These are phyloP conservation scores for Lamellibrachia columna DNA, from an alignment of 2,888 invertebrate species.

Conservation along the genomic window DNA sequence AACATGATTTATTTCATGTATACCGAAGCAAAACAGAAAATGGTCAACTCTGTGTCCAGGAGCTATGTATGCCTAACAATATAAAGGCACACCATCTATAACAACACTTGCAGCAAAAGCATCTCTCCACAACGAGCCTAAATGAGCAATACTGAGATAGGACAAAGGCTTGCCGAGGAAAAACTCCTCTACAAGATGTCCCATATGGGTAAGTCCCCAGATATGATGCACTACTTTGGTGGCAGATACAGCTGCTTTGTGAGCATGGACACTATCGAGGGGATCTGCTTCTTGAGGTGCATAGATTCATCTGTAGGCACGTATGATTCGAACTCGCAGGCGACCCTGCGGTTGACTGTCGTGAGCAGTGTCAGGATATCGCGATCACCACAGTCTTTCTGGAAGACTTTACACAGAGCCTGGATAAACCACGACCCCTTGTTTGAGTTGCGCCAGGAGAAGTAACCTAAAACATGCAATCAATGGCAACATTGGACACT, in stretches of 20 bases:
- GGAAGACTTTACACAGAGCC: conserved; percentile 61
- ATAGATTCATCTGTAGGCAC: conserved; percentile 56
- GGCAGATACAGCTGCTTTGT: neutral
- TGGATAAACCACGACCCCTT: conserved; percentile 65
- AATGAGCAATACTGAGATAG: neutral
- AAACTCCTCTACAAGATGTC: neutral
- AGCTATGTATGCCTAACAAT: neutral
- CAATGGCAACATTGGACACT: neutral
- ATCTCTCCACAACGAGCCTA: neutral
- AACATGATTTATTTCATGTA: no score
- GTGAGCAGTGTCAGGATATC: conserved; percentile 78
- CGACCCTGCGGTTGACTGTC: conserved; percentile 60
- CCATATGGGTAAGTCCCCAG: neutral
- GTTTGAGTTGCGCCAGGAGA: conserved; percentile 62
- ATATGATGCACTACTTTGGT: neutral
- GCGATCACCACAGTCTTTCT: conserved; percentile 68
- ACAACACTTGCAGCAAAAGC: neutral
- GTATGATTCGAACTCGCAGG: conserved; percentile 61
- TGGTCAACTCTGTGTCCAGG: no score
- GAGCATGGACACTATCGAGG: neutral
- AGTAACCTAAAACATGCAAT: conserved; percentile 45
- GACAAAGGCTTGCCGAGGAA: neutral
- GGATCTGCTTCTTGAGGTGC: conserved; percentile 48
- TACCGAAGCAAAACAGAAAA: no score
- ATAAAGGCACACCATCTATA: neutral